Evolutionary conservation across 2,888 invertebrate species (phyloP).

Genomic region (Ditylenchus weischeri): DNA sequence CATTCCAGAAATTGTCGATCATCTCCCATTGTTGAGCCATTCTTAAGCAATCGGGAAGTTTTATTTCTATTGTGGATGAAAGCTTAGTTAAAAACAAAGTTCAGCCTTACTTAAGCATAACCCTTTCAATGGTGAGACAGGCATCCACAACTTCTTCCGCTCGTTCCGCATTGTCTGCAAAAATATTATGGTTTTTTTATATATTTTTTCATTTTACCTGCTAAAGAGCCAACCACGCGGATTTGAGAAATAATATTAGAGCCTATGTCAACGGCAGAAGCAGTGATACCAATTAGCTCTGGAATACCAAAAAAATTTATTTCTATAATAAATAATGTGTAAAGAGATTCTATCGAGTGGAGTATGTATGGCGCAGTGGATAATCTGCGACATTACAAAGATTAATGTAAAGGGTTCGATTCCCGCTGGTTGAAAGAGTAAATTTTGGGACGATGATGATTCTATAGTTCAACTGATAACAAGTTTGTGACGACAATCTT

Average conservation of each 20-base stretch:
- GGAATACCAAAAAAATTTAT: slow-evolving; percentile 21
- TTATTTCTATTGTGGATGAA: neutral
- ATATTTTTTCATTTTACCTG: no score
- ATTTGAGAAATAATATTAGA: slow-evolving; percentile 70
- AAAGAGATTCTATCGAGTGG: neutral
- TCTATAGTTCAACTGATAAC: slow-evolving; percentile 29
- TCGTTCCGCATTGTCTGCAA: slow-evolving; percentile 68
- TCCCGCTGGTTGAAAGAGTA: neutral
- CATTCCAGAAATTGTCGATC: slow-evolving; percentile 42
- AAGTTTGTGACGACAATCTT: slow-evolving; percentile 27
- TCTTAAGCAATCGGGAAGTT: slow-evolving; percentile 25
- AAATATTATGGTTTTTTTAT: no score
- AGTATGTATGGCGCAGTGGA: neutral
- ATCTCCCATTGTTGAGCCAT: slow-evolving; percentile 51
- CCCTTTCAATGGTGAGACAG: slow-evolving; percentile 62
- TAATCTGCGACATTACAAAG: neutral
- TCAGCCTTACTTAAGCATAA: slow-evolving; percentile 47
- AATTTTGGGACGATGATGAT: slow-evolving; percentile 25
- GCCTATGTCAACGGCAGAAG: slow-evolving; percentile 77
- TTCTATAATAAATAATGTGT: no score
- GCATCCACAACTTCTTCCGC: slow-evolving; percentile 62
- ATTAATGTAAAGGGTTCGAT: neutral
- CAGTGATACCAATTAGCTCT: slow-evolving; percentile 73
- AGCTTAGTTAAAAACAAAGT: neutral
- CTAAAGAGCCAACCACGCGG: slow-evolving; percentile 71